Percentiles rank a stretch among this genome's conserved stretches.
Conservation (phyloP, 2,888 invertebrate genomes). For the Stegana nigrithorax region DNA sequence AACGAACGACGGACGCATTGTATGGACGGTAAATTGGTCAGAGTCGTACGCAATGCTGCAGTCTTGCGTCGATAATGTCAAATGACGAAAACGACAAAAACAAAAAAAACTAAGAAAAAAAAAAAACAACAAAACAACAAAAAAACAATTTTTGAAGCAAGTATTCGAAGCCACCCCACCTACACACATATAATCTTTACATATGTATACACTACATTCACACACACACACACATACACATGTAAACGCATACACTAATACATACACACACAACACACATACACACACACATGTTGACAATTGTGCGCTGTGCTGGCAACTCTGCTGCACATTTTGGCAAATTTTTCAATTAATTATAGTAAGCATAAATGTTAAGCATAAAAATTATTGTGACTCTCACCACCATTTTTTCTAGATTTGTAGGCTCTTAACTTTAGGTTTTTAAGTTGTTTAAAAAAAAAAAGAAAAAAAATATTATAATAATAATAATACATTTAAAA, state of each 20-base stretch:
- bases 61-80: not conserved
- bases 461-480: slow-evolving; percentile 29
- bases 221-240: slow-evolving; percentile 32
- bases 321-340: too few relatives aligned
- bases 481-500: slow-evolving; percentile 37
- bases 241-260: slow-evolving; percentile 19
- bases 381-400: slow-evolving; percentile 53
- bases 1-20: not conserved
- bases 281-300: slow-evolving; percentile 41
- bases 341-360: slow-evolving; percentile 16
- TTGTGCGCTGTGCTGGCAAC: slow-evolving; percentile 26
- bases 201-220: slow-evolving; percentile 35
- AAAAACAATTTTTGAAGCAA: slow-evolving; percentile 42
- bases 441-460: slow-evolving; percentile 34
- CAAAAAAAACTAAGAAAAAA: slow-evolving; percentile 4
- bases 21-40: too few relatives aligned
- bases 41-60: not conserved
- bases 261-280: slow-evolving; percentile 25
- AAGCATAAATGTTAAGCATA: slow-evolving; percentile 4
- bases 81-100: not conserved
- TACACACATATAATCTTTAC: slow-evolving; percentile 57
- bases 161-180: slow-evolving; percentile 62
- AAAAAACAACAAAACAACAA: not conserved
- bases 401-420: slow-evolving; percentile 62
- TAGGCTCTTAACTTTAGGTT: slow-evolving; percentile 36